Conservation (phyloP, 2,797 vertebrate genomes). For the Peromyscus nudipes region DNA sequence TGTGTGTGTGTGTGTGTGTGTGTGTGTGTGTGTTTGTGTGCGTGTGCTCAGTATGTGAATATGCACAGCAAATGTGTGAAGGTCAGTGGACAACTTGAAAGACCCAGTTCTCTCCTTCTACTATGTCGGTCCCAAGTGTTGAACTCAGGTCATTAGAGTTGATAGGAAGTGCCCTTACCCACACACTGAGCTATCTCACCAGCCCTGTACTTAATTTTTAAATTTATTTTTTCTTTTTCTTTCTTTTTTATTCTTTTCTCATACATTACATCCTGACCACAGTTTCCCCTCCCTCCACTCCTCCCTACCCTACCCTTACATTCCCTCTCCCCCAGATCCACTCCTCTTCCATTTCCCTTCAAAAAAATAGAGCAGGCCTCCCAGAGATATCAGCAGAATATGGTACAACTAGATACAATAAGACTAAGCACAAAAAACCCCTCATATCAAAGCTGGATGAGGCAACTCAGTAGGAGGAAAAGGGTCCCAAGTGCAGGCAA, state of each 20-base stretch:
- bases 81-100: not conserved
- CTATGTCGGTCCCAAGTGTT: not conserved
- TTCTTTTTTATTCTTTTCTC: not conserved
- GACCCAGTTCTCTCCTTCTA: not conserved
- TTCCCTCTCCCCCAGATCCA: not conserved
- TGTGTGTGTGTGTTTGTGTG: not conserved
- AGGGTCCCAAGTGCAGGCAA: not conserved
- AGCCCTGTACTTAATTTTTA: not conserved
- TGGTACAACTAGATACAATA: not conserved
- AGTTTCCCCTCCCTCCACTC: not conserved
- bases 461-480: not conserved
- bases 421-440: not conserved
- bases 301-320: not conserved
- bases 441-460: not conserved
- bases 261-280: not conserved
- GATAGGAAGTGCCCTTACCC: not conserved
- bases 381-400: not conserved
- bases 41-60: not conserved
- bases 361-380: not conserved
- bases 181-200: not conserved
- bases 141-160: not conserved
- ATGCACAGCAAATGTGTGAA: not conserved
- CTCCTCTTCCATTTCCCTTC: not conserved
- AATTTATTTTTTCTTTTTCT: not conserved
- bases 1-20: not conserved